Conservation (phyloP, 2,113 vertebrate species). For the Melanerpes aurifrons region DNA sequence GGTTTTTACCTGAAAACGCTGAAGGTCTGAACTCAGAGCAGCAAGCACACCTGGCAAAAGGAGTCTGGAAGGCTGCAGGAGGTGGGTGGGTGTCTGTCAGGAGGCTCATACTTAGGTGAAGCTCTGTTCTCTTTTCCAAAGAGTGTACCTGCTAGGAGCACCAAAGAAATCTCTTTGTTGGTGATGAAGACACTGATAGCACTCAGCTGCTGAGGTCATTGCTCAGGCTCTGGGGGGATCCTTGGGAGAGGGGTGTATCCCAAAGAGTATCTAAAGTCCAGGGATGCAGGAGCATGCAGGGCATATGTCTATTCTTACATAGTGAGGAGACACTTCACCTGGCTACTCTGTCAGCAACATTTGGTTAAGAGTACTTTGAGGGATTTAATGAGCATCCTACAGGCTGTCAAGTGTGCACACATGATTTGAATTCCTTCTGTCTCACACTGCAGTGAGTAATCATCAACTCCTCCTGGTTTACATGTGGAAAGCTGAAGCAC, state of each 20-base stretch:
- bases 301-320: not conserved
- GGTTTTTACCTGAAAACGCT: not conserved
- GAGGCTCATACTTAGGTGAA: not conserved
- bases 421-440: not conserved
- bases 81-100: not conserved
- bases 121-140: not conserved
- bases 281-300: not conserved
- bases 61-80: not conserved
- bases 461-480: not conserved
- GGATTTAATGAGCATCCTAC: not conserved
- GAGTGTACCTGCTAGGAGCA: not conserved
- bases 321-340: not conserved
- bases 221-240: not conserved
- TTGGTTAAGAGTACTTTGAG: not conserved
- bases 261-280: not conserved
- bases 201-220: not conserved
- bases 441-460: not conserved
- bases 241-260: not conserved
- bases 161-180: not conserved
- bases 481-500: not conserved
- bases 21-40: not conserved
- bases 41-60: not conserved
- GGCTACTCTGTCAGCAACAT: not conserved
- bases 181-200: not conserved
- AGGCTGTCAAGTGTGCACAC: not conserved